Evolutionary conservation across 2,113 vertebrate species (phyloP), one percentile per base, ranked within the genome.

Genomic region (Callospermophilus lateralis): DNA sequence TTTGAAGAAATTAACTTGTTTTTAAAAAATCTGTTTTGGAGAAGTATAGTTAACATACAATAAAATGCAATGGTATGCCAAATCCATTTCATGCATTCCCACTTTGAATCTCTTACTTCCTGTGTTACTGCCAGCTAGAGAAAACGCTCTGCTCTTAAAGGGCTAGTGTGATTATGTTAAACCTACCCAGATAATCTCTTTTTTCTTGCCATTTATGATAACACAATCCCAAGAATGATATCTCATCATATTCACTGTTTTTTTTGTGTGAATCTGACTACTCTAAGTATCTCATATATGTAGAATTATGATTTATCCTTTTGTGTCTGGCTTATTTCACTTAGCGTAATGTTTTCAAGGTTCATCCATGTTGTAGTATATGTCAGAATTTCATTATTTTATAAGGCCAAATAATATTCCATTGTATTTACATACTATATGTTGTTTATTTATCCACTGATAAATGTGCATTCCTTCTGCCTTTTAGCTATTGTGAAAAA

Each of bases 21-120:
- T n/a, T 24, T 89, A 84, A 3, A 77, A 45, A 84, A 42, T 84
- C 39, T 61, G 9, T 65, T 70, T 84, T 90, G 84, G 90, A 42
- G 53, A 79, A 37, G 63, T 90, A 26, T 84, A 84, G 76, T 90
- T 84, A 78, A 48, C 34, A 84, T 51, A 70, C 19, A 84, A 13
- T 90, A 37, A 94, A 84, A 68, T 77, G 17, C 32, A 58, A 11
- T 72, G 22, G 48, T 24, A n/a, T 15, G 67, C 45, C n/a, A 13
- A 67, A 76, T 84, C 39, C 20, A 55, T 4, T 61, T 77, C 13
- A 26, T 51, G 30, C 39, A 67, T 68, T 48, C 34, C 61, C 53
- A 32, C 87, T 88, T 80, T 81, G 37, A 76, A 11, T 83, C 34
- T 95, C 45, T 65, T n/a, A 90, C 67, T 88, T 87, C 63, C 32